A percentile compares a stretch with the other conserved stretches of the same genome.
phyloP scores from a whole-genome alignment of 1,140 invertebrate species.

The Neuroterus valhalla region DNA sequence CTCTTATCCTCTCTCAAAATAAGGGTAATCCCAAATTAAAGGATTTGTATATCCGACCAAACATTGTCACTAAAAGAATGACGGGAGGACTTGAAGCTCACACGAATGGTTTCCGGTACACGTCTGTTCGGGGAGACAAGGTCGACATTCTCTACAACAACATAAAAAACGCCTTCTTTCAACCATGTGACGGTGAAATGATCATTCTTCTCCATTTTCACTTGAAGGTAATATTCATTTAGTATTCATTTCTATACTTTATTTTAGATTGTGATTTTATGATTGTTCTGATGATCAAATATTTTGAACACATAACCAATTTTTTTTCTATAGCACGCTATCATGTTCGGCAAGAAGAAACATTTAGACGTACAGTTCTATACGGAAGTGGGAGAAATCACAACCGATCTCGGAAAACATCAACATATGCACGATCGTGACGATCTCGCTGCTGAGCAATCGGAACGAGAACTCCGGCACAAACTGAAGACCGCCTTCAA shows the following conservation, averaged over 20 bases:
- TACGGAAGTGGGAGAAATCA: conserved; percentile 99
- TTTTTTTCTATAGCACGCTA: conserved; percentile 84
- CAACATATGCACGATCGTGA: conserved; percentile 99
- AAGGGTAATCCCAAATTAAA: conserved; percentile 99
- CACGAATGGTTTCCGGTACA: conserved; percentile 98
- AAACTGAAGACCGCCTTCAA: conserved; percentile 98
- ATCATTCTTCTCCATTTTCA: conserved; percentile 99
- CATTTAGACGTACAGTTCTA: conserved; percentile 99
- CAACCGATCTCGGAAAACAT: conserved; percentile 99
- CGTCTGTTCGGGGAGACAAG: conserved; percentile 98
- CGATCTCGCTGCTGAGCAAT: conserved; percentile 98
- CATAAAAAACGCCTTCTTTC: conserved; percentile 99
- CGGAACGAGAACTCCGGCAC: conserved; percentile 96
- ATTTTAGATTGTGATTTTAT: conserved; percentile 32
- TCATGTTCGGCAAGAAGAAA: conserved; percentile 99
- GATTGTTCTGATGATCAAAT: background rate
- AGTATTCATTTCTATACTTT: conserved; percentile 1
- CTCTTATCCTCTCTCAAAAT: conserved; percentile 94
- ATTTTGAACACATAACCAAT: background rate
- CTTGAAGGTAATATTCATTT: conserved; percentile 82
- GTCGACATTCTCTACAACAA: conserved; percentile 99
- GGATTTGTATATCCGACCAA: conserved; percentile 98
- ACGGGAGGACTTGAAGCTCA: conserved; percentile 94
- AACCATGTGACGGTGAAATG: conserved; percentile 99
- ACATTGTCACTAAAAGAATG: conserved; percentile 98